phyloP scores from a whole-genome alignment of 2,113 vertebrate genomes.

The Menidia beryllina region DNA sequence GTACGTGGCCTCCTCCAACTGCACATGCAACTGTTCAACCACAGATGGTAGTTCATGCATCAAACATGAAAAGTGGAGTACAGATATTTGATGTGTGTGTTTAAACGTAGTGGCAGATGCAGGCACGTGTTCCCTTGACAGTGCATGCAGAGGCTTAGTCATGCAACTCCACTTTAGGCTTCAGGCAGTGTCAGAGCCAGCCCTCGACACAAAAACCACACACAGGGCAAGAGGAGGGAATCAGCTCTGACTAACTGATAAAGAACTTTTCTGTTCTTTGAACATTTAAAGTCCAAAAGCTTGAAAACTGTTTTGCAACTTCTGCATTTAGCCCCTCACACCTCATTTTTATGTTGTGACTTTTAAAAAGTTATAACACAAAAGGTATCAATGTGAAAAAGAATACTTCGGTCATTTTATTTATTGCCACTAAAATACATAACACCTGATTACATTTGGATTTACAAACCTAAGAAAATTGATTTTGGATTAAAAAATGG shows the following conservation, averaged over 20 bases:
- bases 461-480: too few relatives aligned
- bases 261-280: not conserved
- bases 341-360: too few relatives aligned
- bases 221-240: not conserved
- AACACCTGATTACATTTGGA: too few relatives aligned
- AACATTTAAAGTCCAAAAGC: not conserved
- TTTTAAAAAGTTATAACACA: too few relatives aligned
- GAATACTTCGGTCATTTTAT: too few relatives aligned
- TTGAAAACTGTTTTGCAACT: not conserved
- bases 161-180: constrained; percentile 50
- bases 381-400: too few relatives aligned
- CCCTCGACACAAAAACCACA: constrained; percentile 31
- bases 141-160: constrained; percentile 55
- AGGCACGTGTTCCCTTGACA: constrained; percentile 53
- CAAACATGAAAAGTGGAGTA: constrained; percentile 23
- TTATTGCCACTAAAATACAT: too few relatives aligned
- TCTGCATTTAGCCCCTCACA: too few relatives aligned
- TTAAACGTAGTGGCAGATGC: constrained; percentile 48
- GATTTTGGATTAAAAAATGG: too few relatives aligned
- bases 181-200: constrained; percentile 25
- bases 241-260: not conserved
- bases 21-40: constrained; percentile 8
- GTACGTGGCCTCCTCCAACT: not conserved
- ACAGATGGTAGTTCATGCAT: constrained; percentile 23
- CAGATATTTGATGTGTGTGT: constrained; percentile 18